A percentile compares a stretch with the other conserved stretches of the same genome.
Evolutionary conservation across 2,888 invertebrate genomes (phyloP).

Genomic region (Pogonocherus hispidulus): DNA sequence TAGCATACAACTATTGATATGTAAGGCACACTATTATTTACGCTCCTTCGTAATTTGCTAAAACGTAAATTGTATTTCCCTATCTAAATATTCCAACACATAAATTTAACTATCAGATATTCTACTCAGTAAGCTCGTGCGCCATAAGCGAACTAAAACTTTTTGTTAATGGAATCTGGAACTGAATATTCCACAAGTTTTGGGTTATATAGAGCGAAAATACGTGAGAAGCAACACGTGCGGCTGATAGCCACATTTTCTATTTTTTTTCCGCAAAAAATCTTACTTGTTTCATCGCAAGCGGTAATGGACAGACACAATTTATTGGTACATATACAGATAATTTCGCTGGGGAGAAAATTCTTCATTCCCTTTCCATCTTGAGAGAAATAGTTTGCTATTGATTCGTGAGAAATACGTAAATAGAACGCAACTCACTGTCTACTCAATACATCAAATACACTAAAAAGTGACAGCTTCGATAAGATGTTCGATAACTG

Average conservation of each 20-base stretch:
- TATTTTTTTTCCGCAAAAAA: slow-evolving; percentile 10
- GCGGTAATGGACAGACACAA: neutral
- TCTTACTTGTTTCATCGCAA: slow-evolving; percentile 5
- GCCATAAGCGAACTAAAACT: slow-evolving; percentile 23
- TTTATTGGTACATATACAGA: slow-evolving; percentile 3
- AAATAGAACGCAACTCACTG: no score
- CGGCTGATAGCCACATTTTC: slow-evolving; percentile 23
- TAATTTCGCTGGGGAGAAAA: neutral
- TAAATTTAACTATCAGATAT: slow-evolving; percentile 25
- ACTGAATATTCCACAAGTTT: slow-evolving; percentile 28
- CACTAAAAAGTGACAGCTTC: no score
- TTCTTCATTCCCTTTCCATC: no score
- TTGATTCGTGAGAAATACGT: neutral
- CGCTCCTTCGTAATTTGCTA: neutral
- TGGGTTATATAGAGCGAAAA: slow-evolving; percentile 1
- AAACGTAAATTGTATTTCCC: slow-evolving; percentile 13
- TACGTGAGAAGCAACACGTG: slow-evolving; percentile 28
- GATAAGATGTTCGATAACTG: no score
- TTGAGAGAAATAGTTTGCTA: no score
- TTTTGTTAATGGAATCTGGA: slow-evolving; percentile 30
- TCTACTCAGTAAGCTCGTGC: neutral
- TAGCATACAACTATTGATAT: no score
- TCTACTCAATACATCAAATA: no score
- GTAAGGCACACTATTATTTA: no score
- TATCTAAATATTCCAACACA: slow-evolving; percentile 21